phyloP scores from a whole-genome alignment of 2,888 invertebrate genomes.

The Pardosa pseudoannulata region DNA sequence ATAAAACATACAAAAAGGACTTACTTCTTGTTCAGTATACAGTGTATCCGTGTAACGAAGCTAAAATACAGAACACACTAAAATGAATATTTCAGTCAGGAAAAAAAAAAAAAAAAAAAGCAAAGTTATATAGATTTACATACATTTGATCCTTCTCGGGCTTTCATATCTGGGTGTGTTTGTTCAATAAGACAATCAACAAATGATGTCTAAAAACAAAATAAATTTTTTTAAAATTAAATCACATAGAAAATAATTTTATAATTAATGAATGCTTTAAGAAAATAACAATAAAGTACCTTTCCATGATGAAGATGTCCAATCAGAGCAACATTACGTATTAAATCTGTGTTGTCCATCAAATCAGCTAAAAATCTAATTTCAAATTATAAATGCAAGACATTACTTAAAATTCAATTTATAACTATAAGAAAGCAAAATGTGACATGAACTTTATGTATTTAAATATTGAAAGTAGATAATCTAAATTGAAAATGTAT shows the following conservation, averaged over 20 bases:
- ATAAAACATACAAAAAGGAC: neutral
- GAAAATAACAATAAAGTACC: no score
- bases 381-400: no score
- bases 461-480: no score
- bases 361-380: conserved; percentile 92
- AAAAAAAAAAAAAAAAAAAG: no score
- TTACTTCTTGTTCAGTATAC: conserved; percentile 93
- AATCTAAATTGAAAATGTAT: no score
- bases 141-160: conserved; percentile 79
- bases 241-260: no score
- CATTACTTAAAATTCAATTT: no score
- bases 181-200: conserved; percentile 97
- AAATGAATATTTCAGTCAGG: neutral
- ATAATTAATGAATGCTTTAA: no score
- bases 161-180: conserved; percentile 92
- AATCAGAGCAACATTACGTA: conserved; percentile 95
- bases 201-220: conserved; percentile 85
- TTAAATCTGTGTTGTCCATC: conserved; percentile 96
- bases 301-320: conserved; percentile 99
- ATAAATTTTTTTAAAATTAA: no score
- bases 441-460: no score
- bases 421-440: no score
- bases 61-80: conserved; percentile 62
- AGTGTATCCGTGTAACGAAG: conserved; percentile 96
- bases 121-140: conserved; percentile 75